A percentile compares a stretch with the other conserved stretches of the same genome.
phyloP scores from a whole-genome alignment of 2,797 vertebrate genomes.

The Cryptoprocta ferox region DNA sequence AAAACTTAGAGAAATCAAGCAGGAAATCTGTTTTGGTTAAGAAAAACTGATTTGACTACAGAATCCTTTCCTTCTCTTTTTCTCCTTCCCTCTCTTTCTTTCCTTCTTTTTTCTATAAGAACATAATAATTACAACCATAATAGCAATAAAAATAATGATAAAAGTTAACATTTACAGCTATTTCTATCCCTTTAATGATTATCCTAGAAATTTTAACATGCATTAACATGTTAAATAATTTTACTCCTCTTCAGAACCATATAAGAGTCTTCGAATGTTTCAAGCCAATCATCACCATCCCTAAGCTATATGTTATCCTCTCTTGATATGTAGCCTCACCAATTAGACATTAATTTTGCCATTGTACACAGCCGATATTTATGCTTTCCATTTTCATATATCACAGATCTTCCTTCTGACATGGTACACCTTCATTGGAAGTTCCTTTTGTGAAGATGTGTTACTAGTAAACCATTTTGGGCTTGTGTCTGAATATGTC shows the following conservation, averaged over 20 bases:
- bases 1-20: neutral
- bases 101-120: neutral
- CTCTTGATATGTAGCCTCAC: neutral
- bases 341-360: neutral
- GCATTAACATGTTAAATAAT: neutral
- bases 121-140: neutral
- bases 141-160: neutral
- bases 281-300: neutral
- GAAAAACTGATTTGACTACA: neutral
- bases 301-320: neutral
- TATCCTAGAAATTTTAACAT: neutral
- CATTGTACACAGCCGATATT: neutral
- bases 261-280: neutral
- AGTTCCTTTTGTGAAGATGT: neutral
- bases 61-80: neutral
- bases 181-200: slow-evolving; percentile 12
- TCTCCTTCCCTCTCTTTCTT: neutral
- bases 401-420: neutral
- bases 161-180: neutral
- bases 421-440: neutral
- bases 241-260: neutral
- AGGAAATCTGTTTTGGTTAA: slow-evolving; percentile 40
- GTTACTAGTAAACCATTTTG: neutral
- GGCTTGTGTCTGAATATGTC: neutral
- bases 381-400: neutral